Percentiles rank a stretch among this genome's conserved stretches.
Conservation (phyloP, 1,140 invertebrate genomes). For the Tetraneura akinire region DNA sequence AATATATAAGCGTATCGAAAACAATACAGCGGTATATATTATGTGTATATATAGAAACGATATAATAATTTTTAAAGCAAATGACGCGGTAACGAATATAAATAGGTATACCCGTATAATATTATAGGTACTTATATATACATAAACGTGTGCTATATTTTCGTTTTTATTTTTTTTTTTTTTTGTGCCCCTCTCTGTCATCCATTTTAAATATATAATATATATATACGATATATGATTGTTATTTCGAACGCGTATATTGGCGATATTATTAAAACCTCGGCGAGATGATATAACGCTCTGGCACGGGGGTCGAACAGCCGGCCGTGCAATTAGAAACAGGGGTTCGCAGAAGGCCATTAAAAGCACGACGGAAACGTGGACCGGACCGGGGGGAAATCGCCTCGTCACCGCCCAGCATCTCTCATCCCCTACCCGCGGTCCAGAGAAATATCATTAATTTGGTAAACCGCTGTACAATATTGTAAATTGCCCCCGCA, state of each 20-base stretch:
- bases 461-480: constrained; percentile 44
- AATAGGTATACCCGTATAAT: too few species aligned
- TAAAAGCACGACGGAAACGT: constrained; percentile 39
- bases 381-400: constrained; percentile 28
- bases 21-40: constrained; percentile 18
- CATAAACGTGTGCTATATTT: too few species aligned
- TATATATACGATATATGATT: too few species aligned
- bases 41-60: too few species aligned
- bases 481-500: constrained; percentile 39
- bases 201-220: too few species aligned
- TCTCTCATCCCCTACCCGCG: too few species aligned
- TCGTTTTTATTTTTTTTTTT: constrained; percentile 22
- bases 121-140: too few species aligned
- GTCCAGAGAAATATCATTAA: constrained; percentile 40
- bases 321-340: constrained; percentile 36
- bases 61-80: constrained; percentile 32
- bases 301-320: constrained; percentile 7
- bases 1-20: too few species aligned
- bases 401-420: not conserved
- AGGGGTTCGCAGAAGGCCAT: constrained; percentile 36
- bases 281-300: too few species aligned
- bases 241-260: constrained; percentile 47
- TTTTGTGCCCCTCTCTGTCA: not conserved
- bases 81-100: constrained; percentile 18
- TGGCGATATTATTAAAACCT: constrained; percentile 44